These are phyloP conservation scores for Nemopilema nomurai DNA, from an alignment of 30 jellyfish, hydroid and myxozoan species.

Conservation along the genomic window DNA sequence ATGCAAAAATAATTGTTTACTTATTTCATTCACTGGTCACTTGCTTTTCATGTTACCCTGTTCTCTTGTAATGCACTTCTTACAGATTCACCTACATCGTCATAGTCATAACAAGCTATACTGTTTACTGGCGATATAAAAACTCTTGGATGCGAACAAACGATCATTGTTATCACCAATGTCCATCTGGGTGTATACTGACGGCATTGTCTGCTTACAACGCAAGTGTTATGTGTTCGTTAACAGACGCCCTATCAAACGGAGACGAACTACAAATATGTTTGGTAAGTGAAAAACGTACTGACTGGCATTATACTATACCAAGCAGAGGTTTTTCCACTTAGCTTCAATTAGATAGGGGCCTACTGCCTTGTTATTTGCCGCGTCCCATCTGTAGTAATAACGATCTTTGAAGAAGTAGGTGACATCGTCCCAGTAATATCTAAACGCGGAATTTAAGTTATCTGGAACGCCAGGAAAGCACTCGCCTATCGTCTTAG, in stretches of 20 bases:
- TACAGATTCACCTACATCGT: no score
- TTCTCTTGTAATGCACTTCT: no score
- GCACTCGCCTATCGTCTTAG: constrained; percentile 55
- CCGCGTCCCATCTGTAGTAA: constrained; percentile 51
- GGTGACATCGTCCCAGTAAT: constrained; percentile 65
- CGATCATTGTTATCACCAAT: no score
- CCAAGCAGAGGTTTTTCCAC: constrained; percentile 80
- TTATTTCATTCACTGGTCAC: no score
- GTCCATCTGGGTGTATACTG: neutral
- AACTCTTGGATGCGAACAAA: neutral
- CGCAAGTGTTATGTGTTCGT: neutral
- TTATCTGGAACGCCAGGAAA: constrained; percentile 80
- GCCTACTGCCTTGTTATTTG: constrained; percentile 40
- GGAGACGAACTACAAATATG: neutral
- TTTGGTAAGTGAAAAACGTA: neutral
- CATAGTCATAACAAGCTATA: no score
- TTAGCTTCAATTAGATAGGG: constrained; percentile 36
- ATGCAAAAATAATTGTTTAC: no score
- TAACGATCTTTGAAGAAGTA: constrained; percentile 73
- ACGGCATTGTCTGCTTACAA: neutral
- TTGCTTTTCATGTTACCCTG: no score
- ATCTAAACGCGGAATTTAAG: constrained; percentile 73
- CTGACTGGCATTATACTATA: neutral
- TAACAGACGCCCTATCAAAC: neutral
- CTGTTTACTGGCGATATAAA: no score